Conservation (phyloP, 2,888 invertebrate species). For the Embidobia sp. region DNA sequence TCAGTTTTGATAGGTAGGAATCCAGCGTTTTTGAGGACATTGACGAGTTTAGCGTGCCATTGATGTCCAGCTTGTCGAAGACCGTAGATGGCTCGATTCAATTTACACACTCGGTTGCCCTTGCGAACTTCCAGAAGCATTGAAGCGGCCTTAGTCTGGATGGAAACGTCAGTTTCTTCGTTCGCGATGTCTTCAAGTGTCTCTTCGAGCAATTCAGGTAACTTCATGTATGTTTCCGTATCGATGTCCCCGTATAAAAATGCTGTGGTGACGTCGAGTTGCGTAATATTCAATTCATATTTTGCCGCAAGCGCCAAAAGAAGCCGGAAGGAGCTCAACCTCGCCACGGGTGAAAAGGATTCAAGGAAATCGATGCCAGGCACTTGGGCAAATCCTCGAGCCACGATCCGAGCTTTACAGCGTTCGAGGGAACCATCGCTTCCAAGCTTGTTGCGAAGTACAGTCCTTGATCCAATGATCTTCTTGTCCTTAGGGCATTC, state of each 20-base stretch:
- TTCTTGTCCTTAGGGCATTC: conserved; percentile 19
- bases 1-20: background rate
- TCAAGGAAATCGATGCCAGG: conserved; percentile 59
- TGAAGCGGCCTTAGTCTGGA: background rate
- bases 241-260: conserved; percentile 22
- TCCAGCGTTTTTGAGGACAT: background rate
- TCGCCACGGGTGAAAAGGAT: conserved; percentile 60
- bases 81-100: too few species aligned
- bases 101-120: background rate
- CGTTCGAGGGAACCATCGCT: conserved; percentile 47
- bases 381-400: conserved; percentile 57
- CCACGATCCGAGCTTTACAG: conserved; percentile 61
- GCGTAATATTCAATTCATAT: background rate
- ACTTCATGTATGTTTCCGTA: conserved; percentile 5
- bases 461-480: conserved; percentile 48
- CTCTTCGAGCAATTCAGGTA: background rate
- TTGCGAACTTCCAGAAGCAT: conserved; percentile 7
- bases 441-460: conserved; percentile 48
- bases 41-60: conserved; percentile 3
- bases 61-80: conserved; percentile 5
- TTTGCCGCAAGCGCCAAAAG: conserved; percentile 54
- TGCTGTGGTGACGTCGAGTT: conserved; percentile 29
- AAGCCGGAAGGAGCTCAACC: conserved; percentile 50
- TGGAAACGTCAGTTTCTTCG: background rate
- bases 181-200: background rate